These are phyloP conservation scores for Drosophila malerkotliana DNA, from an alignment of 1,140 invertebrate species.

Conservation along the genomic window DNA sequence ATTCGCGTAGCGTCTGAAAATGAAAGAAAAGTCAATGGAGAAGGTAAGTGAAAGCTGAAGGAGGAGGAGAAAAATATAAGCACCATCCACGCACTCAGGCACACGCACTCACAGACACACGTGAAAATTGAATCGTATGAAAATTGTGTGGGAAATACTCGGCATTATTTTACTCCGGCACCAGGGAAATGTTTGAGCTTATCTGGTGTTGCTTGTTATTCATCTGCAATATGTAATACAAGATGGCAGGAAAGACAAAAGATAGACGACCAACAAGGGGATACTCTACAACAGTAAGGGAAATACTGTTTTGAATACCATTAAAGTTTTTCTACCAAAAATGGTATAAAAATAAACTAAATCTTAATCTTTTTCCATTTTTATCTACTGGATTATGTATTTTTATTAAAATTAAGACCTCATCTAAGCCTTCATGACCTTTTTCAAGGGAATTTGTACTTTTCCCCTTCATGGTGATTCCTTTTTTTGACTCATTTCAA, in stretches of 20 bases:
- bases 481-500: slow-evolving; percentile 30
- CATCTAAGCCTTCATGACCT: not conserved
- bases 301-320: not conserved
- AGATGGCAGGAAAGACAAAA: slow-evolving; percentile 20
- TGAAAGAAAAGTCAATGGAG: slow-evolving; percentile 18
- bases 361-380: too few relatives aligned
- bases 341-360: too few relatives aligned
- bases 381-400: not conserved
- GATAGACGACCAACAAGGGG: slow-evolving; percentile 1
- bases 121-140: slow-evolving; percentile 69
- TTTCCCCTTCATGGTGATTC: slow-evolving; percentile 22
- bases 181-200: slow-evolving; percentile 39
- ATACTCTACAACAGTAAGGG: slow-evolving; percentile 5
- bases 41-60: slow-evolving; percentile 24
- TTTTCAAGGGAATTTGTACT: slow-evolving; percentile 19
- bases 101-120: slow-evolving; percentile 10
- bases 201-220: slow-evolving; percentile 32
- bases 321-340: not conserved
- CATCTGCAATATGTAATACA: slow-evolving; percentile 49
- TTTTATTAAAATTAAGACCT: not conserved
- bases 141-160: slow-evolving; percentile 61
- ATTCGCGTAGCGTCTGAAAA: slow-evolving; percentile 95
- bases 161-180: slow-evolving; percentile 52
- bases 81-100: slow-evolving; percentile 1
- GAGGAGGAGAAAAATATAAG: slow-evolving; percentile 33